These are phyloP conservation scores for Drosophila silvestris DNA, from an alignment of 2,888 invertebrate genomes.

Conservation along the genomic window DNA sequence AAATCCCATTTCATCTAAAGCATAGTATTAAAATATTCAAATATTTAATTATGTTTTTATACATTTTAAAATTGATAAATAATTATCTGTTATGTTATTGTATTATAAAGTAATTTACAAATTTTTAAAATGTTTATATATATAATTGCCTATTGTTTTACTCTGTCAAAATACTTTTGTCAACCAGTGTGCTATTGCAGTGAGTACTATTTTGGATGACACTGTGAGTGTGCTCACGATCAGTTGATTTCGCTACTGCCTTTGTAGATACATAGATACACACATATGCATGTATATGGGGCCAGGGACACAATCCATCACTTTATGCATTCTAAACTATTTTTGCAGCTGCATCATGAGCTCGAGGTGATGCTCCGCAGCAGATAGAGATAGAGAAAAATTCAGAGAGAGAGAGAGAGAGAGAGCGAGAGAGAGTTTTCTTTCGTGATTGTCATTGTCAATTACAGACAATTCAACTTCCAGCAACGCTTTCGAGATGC, in stretches of 20 bases:
- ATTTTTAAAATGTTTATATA: background rate
- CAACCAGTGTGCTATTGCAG: background rate
- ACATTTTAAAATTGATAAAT: background rate
- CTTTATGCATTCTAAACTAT: conserved; percentile 32
- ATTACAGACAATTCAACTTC: conserved; percentile 16
- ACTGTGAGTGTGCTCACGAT: conserved; percentile 25
- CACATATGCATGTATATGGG: conserved; percentile 13
- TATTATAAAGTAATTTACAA: background rate
- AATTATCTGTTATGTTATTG: background rate
- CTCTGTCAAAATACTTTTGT: background rate
- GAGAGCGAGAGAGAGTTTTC: conserved; percentile 1
- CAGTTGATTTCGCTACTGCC: conserved; percentile 47
- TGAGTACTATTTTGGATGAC: conserved; percentile 2
- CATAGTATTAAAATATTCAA: too few relatives aligned
- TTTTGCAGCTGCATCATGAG: conserved; percentile 25
- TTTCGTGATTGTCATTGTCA: conserved; percentile 49
- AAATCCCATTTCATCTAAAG: background rate
- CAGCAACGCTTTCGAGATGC: conserved; percentile 37
- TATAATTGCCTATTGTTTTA: background rate
- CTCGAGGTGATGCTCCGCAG: conserved; percentile 26
- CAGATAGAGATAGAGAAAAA: background rate
- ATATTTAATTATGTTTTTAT: background rate
- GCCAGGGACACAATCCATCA: conserved; percentile 75
- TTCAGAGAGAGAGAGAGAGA: background rate
- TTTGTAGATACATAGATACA: conserved; percentile 5